Evolutionary conservation across 2,797 vertebrate genomes (phyloP), one percentile per base, ranked within the genome.

Genomic region (Bovichtus variegatus): DNA sequence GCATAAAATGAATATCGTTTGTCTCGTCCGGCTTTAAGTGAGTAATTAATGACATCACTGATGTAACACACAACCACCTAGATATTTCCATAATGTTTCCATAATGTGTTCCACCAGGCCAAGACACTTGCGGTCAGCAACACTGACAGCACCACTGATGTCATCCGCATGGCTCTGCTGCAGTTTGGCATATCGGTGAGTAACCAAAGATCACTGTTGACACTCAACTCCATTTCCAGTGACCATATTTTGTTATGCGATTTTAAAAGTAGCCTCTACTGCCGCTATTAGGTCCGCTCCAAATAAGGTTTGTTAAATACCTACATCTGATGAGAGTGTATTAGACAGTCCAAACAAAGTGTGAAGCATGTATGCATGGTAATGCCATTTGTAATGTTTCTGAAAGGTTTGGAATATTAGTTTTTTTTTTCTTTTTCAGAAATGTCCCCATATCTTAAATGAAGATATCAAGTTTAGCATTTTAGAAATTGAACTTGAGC

Each of bases 171-270:
- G 94, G 96, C 96, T 41, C 94, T 99, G 73, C 95, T 96, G 87
- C 96, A 97, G 92, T 96, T 99, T 88, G 96, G 96, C 82, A 96
- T 98, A 89, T 94, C 94, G 8, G 98, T 99, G 91, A 97, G 97
- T 82, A 57, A 57, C 41, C 36, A 2, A 1, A 67, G 61, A 44
- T 68, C 13, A 1, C 16, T 54, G 60, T 4, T 40, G 34, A 69
- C 15, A 3, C 46, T 58, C 9, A 10, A 12, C 54, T 27, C 21
- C 3, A 2, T 13, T 13, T 27, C 8, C 47, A 60, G 1, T 51
- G n/a, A 65, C 2, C 51, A 3, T 21, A 27, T 29, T 15, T 16
- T 47, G 6, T n/a, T n/a, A 63, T 50, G 12, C 21, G 54, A 70
- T 36, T 19, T 47, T n/a, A 16, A 49, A 60, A 44, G 10, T 7